Base-by-base conservation (phyloP, 2,888 invertebrate species). In the Lagria hirta region DNA sequence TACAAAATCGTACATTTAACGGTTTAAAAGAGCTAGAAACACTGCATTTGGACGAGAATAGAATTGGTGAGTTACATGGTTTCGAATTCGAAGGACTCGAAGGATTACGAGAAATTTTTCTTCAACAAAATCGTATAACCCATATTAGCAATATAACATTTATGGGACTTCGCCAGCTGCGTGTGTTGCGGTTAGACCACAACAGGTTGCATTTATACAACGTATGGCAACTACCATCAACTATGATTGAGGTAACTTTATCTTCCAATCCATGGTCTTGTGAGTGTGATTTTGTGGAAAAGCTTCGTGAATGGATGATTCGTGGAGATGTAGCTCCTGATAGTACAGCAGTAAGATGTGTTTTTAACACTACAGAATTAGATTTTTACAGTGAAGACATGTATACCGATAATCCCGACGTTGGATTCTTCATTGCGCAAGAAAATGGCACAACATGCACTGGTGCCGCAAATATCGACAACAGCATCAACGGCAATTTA, bases 1-100 rank as follows among this genome's bases (percentile, higher is more conserved):
- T 90, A 59, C 85, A 87, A 63, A 90, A 90, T 62, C 76, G 88
- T 64, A 88, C 88, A 28, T 90, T 90, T 70, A 88, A 88, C 68
- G 90, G 90, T n/a, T 72, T 90, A 36, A 81, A 81, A 60, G 84
- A 86, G 63, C 74, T 90, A 33, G 83, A 85, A 71, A 75, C 84
- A 28, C 71, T 90, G 17, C 85, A 87, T 68, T 74, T 90, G 45
- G 86, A 89, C 68, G 79, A 83, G 62, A 90, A 90, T 67, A 76
- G 79, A 50, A 70, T 91, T 30, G 77, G 76, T 24, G 78, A 80
- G 51, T 71, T 90, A 26, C 78, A 82, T 65, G 88, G 89, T 23
- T 85, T 83, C 72, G 88, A 90, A 70, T 88, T 91, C 72, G 84
- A 86, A 61, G 85, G 86, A 11, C 72, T 90, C 50, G 84, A 85